A percentile compares a stretch with the other conserved stretches of the same genome.
phyloP scores from a whole-genome alignment of 2,113 vertebrate species.

The Bettongia penicillata region DNA sequence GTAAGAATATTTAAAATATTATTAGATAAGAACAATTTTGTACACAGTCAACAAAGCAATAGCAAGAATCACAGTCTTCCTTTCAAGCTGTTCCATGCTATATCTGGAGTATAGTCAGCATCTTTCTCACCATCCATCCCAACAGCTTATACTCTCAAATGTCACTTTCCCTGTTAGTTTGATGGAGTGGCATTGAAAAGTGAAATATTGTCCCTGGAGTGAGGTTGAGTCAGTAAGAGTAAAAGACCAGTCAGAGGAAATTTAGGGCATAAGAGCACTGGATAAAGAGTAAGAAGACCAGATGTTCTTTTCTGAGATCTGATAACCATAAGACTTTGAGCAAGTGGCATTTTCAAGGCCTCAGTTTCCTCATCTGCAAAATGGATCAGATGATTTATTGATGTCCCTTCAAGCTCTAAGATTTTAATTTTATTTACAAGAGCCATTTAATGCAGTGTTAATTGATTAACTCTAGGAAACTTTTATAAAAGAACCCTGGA shows the following conservation, averaged over 20 bases:
- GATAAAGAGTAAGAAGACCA: background rate
- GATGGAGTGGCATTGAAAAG: background rate
- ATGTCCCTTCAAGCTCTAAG: background rate
- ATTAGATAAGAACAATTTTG: background rate
- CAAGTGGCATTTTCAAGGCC: background rate
- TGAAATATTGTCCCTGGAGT: background rate
- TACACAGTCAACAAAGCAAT: background rate
- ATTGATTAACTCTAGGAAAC: background rate
- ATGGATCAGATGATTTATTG: background rate
- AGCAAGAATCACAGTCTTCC: background rate
- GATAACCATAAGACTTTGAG: background rate
- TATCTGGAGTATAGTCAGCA: too few relatives aligned
- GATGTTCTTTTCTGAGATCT: background rate
- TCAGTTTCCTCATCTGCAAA: background rate
- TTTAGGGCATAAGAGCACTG: background rate
- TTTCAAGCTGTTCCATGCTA: background rate
- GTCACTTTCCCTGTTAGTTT: background rate
- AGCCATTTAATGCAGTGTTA: background rate
- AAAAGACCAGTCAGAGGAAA: background rate
- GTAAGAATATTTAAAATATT: too few relatives aligned
- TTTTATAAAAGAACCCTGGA: background rate
- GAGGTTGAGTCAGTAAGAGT: background rate
- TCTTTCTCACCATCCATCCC: background rate
- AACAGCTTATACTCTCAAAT: background rate
- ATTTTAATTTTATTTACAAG: background rate